Evolutionary conservation across 1,140 invertebrate species (phyloP).

Genomic region (Lordiphosa clarofinis): DNA sequence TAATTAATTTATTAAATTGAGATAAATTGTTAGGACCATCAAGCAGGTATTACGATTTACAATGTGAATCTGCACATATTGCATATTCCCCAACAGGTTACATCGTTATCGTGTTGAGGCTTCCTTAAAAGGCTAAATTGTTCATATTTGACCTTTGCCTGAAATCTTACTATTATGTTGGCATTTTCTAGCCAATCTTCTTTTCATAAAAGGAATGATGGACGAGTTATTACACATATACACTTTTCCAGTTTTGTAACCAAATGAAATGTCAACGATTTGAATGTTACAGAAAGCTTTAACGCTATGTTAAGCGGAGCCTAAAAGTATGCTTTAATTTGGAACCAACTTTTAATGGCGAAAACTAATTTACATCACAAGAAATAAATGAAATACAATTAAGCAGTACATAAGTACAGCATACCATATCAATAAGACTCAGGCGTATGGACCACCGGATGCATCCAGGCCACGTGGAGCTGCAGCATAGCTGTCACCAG

Average conservation of each 20-base stretch:
- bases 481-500: constrained; percentile 30
- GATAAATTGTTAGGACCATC: no score
- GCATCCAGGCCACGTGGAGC: constrained; percentile 33
- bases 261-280: constrained; percentile 3
- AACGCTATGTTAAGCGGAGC: not conserved
- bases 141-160: constrained; percentile 9
- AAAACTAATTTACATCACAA: constrained; percentile 38
- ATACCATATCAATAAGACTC: constrained; percentile 23
- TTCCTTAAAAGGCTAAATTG: no score
- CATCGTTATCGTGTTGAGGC: no score
- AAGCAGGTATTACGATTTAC: no score
- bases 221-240: not conserved
- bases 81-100: no score
- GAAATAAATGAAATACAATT: constrained; percentile 36
- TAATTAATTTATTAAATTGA: no score
- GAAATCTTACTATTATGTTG: not conserved
- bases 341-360: constrained; percentile 18
- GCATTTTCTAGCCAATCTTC: not conserved
- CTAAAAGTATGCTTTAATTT: constrained; percentile 12
- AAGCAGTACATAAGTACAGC: constrained; percentile 29
- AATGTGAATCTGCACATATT: no score
- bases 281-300: constrained; percentile 16
- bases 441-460: constrained; percentile 40
- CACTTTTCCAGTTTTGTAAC: constrained; percentile 2
- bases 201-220: constrained; percentile 8